A percentile compares a stretch with the other conserved stretches of the same genome.
phyloP scores from a whole-genome alignment of 2,113 vertebrate genomes.

The Festucalex cinctus region DNA sequence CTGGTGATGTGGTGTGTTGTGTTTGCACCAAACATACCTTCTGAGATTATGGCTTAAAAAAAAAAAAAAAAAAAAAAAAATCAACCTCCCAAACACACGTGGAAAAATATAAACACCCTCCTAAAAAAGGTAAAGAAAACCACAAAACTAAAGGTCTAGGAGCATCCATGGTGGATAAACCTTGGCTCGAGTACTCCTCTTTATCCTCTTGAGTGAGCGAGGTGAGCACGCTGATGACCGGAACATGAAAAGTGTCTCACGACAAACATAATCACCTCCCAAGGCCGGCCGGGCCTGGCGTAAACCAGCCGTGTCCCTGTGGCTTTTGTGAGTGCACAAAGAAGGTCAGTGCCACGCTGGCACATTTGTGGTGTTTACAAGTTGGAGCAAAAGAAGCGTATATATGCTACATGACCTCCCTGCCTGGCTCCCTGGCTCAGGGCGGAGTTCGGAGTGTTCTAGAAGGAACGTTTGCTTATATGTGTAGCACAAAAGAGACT shows the following conservation, averaged over 20 bases:
- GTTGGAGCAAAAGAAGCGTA: conserved; percentile 1
- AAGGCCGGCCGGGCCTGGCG: conserved; percentile 7
- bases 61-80: no score
- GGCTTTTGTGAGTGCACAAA: conserved; percentile 23
- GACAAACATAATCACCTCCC: conserved; percentile 29
- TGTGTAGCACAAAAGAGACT: neutral
- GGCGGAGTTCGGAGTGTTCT: neutral
- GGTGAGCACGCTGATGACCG: conserved; percentile 15
- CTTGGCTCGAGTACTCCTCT: conserved; percentile 29
- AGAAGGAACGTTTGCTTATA: neutral
- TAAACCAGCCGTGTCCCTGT: conserved; percentile 35
- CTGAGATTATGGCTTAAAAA: no score
- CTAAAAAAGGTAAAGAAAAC: no score
- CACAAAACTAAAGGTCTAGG: no score
- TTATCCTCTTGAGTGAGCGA: conserved; percentile 7
- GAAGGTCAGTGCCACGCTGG: conserved; percentile 29
- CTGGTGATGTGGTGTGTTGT: no score
- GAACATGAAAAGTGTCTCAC: conserved; percentile 31
- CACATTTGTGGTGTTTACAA: conserved; percentile 12
- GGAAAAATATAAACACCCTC: no score
- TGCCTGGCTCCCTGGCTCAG: neutral
- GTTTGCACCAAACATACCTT: no score
- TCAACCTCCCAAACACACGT: no score
- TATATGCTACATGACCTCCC: neutral
- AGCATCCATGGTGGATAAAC: conserved; percentile 26